Percentiles rank a stretch among this genome's conserved stretches.
Conservation (phyloP, 2,113 vertebrate genomes). For the Okapia johnstoni region DNA sequence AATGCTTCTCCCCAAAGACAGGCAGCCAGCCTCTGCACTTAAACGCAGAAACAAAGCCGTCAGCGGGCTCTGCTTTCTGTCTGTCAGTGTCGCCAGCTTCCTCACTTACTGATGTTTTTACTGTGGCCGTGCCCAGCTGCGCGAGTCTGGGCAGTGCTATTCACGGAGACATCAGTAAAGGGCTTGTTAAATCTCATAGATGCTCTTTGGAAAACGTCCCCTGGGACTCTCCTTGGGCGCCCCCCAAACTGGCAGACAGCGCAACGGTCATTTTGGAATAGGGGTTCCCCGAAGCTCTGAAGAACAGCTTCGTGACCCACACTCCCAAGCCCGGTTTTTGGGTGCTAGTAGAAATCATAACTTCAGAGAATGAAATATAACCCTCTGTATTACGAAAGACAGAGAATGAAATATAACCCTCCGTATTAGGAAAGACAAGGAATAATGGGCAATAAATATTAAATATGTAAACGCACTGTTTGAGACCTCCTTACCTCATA, state of each 20-base stretch:
- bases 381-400: not conserved
- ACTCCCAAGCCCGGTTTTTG: rapidly evolving
- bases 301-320: not conserved
- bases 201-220: not conserved
- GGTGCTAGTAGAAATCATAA: not conserved
- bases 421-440: not conserved
- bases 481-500: constrained; percentile 88
- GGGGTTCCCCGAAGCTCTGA: not conserved
- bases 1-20: constrained; percentile 32
- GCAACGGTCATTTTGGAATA: not conserved
- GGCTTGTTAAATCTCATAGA: not conserved
- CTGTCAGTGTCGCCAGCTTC: not conserved
- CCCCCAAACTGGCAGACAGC: not conserved
- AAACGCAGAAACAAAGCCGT: not conserved
- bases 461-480: rapidly evolving
- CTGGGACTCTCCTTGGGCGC: not conserved
- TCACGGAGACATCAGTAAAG: not conserved
- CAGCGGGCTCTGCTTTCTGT: constrained; percentile 24
- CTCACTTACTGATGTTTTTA: constrained; percentile 2
- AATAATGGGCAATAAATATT: not conserved
- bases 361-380: not conserved
- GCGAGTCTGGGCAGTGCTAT: not conserved
- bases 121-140: not conserved
- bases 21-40: not conserved
- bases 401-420: not conserved